Evolutionary conservation across 2,113 vertebrate species (phyloP).

Genomic region (Cairina moschata): DNA sequence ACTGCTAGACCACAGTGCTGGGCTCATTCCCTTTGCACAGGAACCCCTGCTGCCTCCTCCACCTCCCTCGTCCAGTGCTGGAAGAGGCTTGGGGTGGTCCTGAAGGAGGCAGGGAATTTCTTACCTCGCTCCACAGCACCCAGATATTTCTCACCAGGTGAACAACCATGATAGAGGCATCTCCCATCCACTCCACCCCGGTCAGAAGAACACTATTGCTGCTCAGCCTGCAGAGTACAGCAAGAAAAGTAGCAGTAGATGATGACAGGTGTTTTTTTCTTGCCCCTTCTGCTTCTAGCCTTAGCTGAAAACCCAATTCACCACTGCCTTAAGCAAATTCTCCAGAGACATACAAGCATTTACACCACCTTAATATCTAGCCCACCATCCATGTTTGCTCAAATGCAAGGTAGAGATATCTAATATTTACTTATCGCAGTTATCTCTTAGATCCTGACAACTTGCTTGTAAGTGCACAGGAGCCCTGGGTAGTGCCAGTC

Average conservation of each 20-base stretch:
- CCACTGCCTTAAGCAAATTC: not conserved
- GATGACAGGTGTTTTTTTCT: not conserved
- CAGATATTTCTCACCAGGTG: not conserved
- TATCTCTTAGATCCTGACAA: not conserved
- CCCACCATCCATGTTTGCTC: not conserved
- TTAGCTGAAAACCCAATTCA: not conserved
- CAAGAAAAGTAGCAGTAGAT: not conserved
- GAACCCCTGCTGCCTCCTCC: not conserved
- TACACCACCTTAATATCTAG: not conserved
- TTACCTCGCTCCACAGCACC: not conserved
- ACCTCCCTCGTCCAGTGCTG: not conserved
- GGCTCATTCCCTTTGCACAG: not conserved
- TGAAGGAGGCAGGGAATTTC: not conserved
- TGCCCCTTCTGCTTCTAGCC: not conserved
- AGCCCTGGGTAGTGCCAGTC: not conserved
- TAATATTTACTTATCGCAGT: not conserved
- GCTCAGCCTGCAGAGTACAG: not conserved
- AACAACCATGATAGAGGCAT: not conserved
- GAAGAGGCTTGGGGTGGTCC: too few relatives aligned
- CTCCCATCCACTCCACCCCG: not conserved
- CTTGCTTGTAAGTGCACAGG: accelerated
- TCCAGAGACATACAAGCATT: not conserved
- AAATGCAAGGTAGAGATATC: not conserved
- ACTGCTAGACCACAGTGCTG: not conserved
- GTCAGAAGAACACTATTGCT: not conserved